Conservation (phyloP, 2,888 invertebrate species). For the Eupithecia subumbrata region DNA sequence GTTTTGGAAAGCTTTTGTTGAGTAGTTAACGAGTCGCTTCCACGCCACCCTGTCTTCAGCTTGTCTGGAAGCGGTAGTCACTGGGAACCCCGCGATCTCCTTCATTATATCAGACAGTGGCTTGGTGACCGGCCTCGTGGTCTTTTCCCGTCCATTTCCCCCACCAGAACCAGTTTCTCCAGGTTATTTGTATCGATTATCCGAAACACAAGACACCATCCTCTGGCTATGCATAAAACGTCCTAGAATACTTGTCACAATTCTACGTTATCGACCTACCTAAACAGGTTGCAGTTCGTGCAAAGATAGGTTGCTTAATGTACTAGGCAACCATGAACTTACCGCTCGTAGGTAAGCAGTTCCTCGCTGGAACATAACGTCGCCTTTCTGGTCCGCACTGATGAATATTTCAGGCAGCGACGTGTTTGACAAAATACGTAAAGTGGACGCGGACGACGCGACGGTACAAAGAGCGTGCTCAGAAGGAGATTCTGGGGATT, state of each 20-base stretch:
- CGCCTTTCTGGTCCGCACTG: neutral
- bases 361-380: neutral
- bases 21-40: too few species aligned
- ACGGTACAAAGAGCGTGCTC: neutral
- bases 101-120: neutral
- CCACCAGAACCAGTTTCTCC: neutral
- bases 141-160: neutral
- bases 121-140: too few species aligned
- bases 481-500: neutral
- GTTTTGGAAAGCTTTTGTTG: too few species aligned
- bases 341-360: neutral
- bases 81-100: too few species aligned
- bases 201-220: neutral
- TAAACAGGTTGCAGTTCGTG: neutral
- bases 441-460: neutral
- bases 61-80: too few species aligned
- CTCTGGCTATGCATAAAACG: neutral
- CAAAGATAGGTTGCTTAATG: neutral
- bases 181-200: neutral
- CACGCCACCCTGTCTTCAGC: too few species aligned
- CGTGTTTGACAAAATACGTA: conserved; percentile 11
- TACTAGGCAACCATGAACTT: neutral
- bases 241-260: neutral
- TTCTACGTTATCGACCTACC: neutral
- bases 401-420: conserved; percentile 9